These are phyloP conservation scores for Patiria pectinifera DNA, from an alignment of 53 echinoderm and acorn worm genomes.

Conservation along the genomic window DNA sequence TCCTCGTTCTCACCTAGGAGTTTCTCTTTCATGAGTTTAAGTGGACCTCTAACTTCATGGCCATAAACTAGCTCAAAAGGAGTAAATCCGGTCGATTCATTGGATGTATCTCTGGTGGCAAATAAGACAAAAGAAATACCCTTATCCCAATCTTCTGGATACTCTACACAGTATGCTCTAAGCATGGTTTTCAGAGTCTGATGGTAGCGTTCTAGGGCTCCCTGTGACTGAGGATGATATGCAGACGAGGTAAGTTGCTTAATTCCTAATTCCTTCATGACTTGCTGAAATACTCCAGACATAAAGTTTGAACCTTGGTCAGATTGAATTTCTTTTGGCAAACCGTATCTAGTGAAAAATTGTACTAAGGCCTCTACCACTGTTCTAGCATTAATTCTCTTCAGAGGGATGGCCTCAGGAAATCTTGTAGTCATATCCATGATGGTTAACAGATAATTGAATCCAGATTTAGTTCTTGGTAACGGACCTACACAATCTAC, in stretches of 20 bases:
- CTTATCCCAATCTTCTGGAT: slow-evolving; percentile 57
- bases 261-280: slow-evolving; percentile 59
- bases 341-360: slow-evolving; percentile 55
- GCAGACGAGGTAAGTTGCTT: slow-evolving; percentile 65
- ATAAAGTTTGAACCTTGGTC: neutral
- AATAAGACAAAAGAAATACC: slow-evolving; percentile 68
- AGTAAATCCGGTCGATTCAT: slow-evolving; percentile 63
- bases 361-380: slow-evolving; percentile 54
- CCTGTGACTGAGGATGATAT: too few species aligned
- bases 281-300: slow-evolving; percentile 57
- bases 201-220: slow-evolving; percentile 75
- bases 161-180: slow-evolving; percentile 59
- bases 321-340: neutral
- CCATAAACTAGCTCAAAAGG: slow-evolving; percentile 54
- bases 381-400: slow-evolving; percentile 66
- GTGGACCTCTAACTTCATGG: too few species aligned
- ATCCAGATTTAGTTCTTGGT: slow-evolving; percentile 65
- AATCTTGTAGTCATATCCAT: slow-evolving; percentile 77
- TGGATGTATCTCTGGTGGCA: slow-evolving; percentile 56
- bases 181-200: slow-evolving; percentile 77
- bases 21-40: slow-evolving; percentile 44
- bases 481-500: slow-evolving; percentile 72
- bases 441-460: slow-evolving; percentile 71
- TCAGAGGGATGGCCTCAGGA: slow-evolving; percentile 78
- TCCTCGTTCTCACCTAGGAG: neutral